Evolutionary conservation across 2,113 vertebrate species (phyloP).

Genomic region (Ptilonorhynchus violaceus): DNA sequence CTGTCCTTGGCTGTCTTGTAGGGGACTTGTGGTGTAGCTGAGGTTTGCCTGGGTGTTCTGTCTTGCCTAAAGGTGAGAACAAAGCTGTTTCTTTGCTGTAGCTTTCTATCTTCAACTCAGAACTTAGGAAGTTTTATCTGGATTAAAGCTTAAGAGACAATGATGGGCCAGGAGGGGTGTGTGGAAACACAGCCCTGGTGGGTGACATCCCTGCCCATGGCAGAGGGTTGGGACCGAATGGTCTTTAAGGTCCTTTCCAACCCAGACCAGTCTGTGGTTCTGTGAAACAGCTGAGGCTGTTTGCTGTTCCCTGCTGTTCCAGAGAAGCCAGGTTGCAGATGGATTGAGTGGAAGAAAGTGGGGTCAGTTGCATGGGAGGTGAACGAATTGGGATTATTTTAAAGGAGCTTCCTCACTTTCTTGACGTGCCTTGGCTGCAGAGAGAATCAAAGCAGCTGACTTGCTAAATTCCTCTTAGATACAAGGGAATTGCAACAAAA

Average conservation of each 20-base stretch:
- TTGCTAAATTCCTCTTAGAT: not conserved
- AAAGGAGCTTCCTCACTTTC: not conserved
- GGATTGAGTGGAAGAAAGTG: not conserved
- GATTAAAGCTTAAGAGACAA: not conserved
- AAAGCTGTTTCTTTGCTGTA: not conserved
- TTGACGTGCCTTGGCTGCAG: not conserved
- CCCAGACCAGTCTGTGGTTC: not conserved
- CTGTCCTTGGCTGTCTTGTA: rapidly evolving
- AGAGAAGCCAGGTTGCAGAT: not conserved
- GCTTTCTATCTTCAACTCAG: not conserved
- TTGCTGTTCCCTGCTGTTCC: not conserved
- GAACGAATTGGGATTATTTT: not conserved
- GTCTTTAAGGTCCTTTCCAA: not conserved
- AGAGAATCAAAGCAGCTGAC: not conserved
- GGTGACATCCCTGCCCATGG: not conserved
- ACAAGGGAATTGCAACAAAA: not conserved
- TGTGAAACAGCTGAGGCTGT: not conserved
- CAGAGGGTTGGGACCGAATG: not conserved
- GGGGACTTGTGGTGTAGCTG: not conserved
- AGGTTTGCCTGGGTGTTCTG: not conserved
- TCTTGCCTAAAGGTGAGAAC: not conserved
- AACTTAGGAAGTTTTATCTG: not conserved
- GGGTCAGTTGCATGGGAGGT: not conserved
- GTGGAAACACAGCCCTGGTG: not conserved
- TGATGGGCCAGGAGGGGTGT: not conserved